A percentile compares a stretch with the other conserved stretches of the same genome.
phyloP scores from a whole-genome alignment of 1,140 invertebrate genomes.

The Papilio glaucus region DNA sequence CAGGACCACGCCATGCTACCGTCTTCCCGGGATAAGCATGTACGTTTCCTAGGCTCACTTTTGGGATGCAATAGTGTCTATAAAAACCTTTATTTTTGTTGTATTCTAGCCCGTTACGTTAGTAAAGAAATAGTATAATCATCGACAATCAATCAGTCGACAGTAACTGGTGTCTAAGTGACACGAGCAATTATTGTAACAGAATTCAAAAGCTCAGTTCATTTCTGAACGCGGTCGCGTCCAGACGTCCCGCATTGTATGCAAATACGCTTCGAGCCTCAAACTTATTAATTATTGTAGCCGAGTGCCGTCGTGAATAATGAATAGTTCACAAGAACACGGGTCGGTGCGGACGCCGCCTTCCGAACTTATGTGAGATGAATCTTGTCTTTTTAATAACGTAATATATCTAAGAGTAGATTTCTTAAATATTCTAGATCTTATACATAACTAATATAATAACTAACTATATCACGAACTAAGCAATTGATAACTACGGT shows the following conservation, averaged over 20 bases:
- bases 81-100: too few relatives aligned
- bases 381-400: conserved; percentile 6
- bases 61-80: too few relatives aligned
- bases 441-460: not conserved
- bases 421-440: not conserved
- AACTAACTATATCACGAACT: too few relatives aligned
- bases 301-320: conserved; percentile 63
- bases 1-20: too few relatives aligned
- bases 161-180: conserved; percentile 19
- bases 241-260: conserved; percentile 69
- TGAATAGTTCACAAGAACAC: conserved; percentile 45
- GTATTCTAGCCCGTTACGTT: not conserved
- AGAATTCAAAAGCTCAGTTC: conserved; percentile 48
- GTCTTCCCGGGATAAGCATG: too few relatives aligned
- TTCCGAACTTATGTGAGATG: conserved; percentile 9
- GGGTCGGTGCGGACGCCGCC: not conserved
- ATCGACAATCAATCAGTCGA: conserved; percentile 30
- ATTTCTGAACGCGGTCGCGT: conserved; percentile 62
- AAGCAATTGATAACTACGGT: too few relatives aligned
- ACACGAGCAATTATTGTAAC: conserved; percentile 39
- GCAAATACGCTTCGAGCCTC: conserved; percentile 67
- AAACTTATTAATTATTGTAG: conserved; percentile 78
- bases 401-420: not conserved
- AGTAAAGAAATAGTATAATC: not conserved
- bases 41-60: too few relatives aligned